Conservation (phyloP, 2,888 invertebrate species). For the Nomada ferruginata region DNA sequence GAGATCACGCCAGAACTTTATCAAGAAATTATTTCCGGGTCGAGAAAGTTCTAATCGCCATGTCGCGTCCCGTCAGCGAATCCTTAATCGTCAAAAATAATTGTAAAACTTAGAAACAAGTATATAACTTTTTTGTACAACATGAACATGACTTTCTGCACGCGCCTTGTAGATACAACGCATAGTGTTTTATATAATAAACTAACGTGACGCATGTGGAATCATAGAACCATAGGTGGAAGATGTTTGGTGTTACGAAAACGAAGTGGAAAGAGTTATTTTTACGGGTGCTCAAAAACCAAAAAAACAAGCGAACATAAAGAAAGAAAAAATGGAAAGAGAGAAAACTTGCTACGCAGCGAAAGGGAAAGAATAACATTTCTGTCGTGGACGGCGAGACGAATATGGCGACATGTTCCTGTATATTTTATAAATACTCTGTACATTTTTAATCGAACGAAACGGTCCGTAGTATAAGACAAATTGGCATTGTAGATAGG, state of each 20-base stretch:
- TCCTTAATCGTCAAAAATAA: conserved; percentile 17
- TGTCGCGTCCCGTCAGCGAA: conserved; percentile 14
- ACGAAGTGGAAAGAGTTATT: conserved; percentile 36
- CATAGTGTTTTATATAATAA: conserved; percentile 46
- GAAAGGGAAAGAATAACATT: conserved; percentile 13
- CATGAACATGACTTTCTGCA: conserved; percentile 51
- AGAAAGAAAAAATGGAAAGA: background rate
- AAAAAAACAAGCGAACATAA: background rate
- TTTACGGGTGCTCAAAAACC: conserved; percentile 33
- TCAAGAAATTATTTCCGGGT: conserved; percentile 85
- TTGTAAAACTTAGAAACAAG: conserved; percentile 41
- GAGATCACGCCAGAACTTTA: conserved; percentile 86
- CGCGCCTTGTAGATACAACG: conserved; percentile 58
- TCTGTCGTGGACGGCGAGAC: conserved; percentile 45
- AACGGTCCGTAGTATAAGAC: conserved; percentile 45
- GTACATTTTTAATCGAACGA: conserved; percentile 54
- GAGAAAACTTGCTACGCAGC: conserved; percentile 25
- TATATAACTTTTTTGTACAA: conserved; percentile 52
- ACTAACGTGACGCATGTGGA: conserved; percentile 30
- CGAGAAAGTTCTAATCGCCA: conserved; percentile 79
- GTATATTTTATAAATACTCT: conserved; percentile 59
- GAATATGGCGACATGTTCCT: conserved; percentile 59
- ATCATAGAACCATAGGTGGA: conserved; percentile 34
- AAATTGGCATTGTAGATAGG: conserved; percentile 53
- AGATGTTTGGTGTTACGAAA: conserved; percentile 12